Conservation (phyloP, 2,113 vertebrate species). For the Rhea pennata region DNA sequence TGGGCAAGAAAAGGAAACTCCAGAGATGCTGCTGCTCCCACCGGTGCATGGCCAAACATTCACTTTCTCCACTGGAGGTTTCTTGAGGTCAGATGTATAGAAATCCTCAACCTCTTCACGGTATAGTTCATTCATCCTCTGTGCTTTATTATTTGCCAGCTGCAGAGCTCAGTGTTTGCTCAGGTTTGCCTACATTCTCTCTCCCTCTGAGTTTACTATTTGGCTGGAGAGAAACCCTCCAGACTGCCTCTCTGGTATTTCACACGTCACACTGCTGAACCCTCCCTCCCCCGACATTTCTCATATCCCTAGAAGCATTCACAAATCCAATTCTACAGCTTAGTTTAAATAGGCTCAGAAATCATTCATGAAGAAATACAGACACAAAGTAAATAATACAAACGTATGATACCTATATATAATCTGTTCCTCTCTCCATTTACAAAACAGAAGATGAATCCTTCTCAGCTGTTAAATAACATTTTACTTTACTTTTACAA, state of each 20-base stretch:
- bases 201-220: constrained; percentile 8
- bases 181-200: constrained; percentile 39
- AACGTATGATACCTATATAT: background rate
- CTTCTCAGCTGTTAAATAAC: background rate
- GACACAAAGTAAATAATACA: background rate
- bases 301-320: background rate
- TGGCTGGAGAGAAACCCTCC: constrained; percentile 1
- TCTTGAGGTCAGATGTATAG: background rate
- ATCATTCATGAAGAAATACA: background rate
- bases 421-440: background rate
- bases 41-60: background rate
- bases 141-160: constrained; percentile 18
- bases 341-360: background rate
- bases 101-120: background rate
- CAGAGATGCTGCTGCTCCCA: background rate
- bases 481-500: background rate
- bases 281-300: background rate
- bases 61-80: background rate
- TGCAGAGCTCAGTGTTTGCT: constrained; percentile 18
- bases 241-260: constrained; percentile 17
- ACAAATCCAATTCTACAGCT: background rate
- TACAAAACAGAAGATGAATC: background rate
- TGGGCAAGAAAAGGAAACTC: background rate
- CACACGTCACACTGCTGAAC: constrained; percentile 5
- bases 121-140: constrained; percentile 65